phyloP scores from a whole-genome alignment of 2,113 vertebrate genomes.

The Vicugna pacos region DNA sequence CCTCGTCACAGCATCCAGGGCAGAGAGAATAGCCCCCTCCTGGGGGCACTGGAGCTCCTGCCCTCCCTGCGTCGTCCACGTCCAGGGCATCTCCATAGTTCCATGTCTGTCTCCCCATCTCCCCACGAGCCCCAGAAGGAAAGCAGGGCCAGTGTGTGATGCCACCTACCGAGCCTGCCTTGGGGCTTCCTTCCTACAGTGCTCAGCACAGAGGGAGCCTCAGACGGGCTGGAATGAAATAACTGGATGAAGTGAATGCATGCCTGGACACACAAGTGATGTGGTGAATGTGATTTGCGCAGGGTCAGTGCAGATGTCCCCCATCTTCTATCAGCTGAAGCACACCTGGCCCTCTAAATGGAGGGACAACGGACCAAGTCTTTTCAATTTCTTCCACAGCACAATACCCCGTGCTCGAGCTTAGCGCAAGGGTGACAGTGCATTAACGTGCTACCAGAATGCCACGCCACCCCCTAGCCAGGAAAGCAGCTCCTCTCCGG shows the following conservation, averaged over 20 bases:
- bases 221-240: neutral
- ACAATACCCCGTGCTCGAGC: rapidly evolving
- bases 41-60: neutral
- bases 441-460: rapidly evolving
- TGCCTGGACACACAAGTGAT: rapidly evolving
- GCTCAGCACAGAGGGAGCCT: neutral
- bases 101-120: neutral
- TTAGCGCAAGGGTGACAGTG: rapidly evolving
- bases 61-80: rapidly evolving
- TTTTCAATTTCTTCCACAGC: neutral
- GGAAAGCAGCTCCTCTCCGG: neutral
- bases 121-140: rapidly evolving
- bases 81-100: neutral
- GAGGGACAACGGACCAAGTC: neutral
- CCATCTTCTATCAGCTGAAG: neutral
- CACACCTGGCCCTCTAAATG: neutral
- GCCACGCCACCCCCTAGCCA: neutral
- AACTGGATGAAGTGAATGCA: neutral
- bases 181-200: neutral
- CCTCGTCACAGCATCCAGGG: neutral
- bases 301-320: neutral
- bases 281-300: neutral
- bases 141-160: neutral
- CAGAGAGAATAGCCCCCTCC: neutral
- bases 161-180: neutral